These are phyloP conservation scores for Sorex fumeus DNA, from an alignment of 2,113 vertebrate species.

Conservation along the genomic window DNA sequence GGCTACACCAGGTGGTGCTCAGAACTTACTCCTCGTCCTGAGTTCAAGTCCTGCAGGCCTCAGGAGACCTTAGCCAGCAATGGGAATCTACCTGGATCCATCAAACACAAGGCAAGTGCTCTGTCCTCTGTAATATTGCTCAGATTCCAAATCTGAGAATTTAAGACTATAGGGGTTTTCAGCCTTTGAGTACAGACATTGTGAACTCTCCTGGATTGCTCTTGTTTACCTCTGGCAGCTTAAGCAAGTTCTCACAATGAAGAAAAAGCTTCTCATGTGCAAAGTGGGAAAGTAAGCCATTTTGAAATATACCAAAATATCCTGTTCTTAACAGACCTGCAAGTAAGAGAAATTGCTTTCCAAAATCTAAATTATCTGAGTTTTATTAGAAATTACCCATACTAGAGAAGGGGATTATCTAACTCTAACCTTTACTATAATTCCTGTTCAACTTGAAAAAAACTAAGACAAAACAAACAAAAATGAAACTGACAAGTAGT, in stretches of 20 bases:
- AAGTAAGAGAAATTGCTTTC: not conserved
- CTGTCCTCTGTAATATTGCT: no score
- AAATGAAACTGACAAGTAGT: not conserved
- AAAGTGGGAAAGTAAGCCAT: not conserved
- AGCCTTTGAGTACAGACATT: fast-evolving
- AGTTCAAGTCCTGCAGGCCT: no score
- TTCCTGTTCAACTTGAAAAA: not conserved
- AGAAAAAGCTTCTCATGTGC: not conserved
- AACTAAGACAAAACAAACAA: not conserved
- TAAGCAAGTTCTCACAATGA: not conserved
- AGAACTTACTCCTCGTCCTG: no score
- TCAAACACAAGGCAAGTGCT: no score
- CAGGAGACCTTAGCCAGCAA: no score
- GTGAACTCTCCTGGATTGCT: not conserved
- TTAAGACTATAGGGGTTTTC: fast-evolving
- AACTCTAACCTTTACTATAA: not conserved
- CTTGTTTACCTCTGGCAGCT: not conserved
- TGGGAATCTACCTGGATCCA: no score
- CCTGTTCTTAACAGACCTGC: not conserved
- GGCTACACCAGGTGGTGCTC: no score
- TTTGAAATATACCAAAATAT: not conserved
- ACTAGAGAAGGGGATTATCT: not conserved
- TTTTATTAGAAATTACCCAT: not conserved
- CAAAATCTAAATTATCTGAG: not conserved
- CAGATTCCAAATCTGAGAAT: not conserved